Base-by-base conservation (phyloP, 2,888 invertebrate genomes). In the Aporophyla nigra region DNA sequence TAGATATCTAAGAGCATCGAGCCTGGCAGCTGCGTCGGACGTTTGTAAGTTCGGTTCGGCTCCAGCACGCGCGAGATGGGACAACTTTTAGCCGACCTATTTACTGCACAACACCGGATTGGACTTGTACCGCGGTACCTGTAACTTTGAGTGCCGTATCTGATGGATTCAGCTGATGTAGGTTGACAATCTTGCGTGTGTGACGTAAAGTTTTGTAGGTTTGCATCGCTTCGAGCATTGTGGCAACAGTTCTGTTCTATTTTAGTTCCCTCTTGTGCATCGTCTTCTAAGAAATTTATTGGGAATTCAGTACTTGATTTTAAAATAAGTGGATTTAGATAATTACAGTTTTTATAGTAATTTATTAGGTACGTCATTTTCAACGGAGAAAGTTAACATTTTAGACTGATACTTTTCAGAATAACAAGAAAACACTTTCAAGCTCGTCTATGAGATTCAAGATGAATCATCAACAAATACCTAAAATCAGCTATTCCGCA, bases 51-150 rank as follows among this genome's bases (percentile, higher is more conserved):
- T 90, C 85, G 85, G 86, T 86, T 90, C 89, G 82, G 85, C 86
- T 84, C 87, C 88, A 85, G 87, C 86, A 87, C 83, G 87, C 86
- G 87, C 85, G 68, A 82, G 87, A 83, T 86, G 88, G 88, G 78
- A 88, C 86, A 92, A 92, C 87, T 92, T 92, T 88, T 84, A 81
- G 84, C 88, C 92, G 92, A 91, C 92, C 91, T 91, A 92, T 90
- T 92, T 92, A 92, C 88, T 88, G 86, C 87, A 87, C 86, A 85
- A 85, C 88, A 88, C 85, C 80, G 87, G 87, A 89, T 88, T 85
- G 86, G 80, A 86, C 85, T 82, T 83, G 88, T 85, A 84, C 76
- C 79, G 83, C 78, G 79, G 80, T 84, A 86, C 88, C 89, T 87
- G 87, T 84, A 91, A 91, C 89, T 91, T 90, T 84, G 75, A 82